Conservation (phyloP, 2,113 vertebrate genomes). For the Morone saxatilis region DNA sequence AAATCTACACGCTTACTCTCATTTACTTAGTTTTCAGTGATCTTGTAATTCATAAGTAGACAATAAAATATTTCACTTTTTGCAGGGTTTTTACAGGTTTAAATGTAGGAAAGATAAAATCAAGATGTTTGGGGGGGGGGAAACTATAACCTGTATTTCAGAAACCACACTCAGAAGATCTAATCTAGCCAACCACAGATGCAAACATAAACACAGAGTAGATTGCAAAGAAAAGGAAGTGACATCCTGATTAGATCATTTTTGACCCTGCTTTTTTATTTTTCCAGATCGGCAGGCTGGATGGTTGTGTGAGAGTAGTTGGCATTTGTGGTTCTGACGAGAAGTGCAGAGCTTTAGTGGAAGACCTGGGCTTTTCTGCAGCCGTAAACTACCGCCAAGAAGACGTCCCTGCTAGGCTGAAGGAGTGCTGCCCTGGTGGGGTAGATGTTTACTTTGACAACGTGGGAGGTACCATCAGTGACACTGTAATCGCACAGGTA, state of each 20-base stretch:
- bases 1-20: not conserved
- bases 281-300: constrained; percentile 89
- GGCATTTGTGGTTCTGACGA: constrained; percentile 94
- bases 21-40: not conserved
- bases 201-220: not conserved
- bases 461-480: constrained; percentile 93
- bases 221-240: not conserved
- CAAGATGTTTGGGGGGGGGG: not conserved
- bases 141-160: not conserved
- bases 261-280: not conserved
- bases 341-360: constrained; percentile 90
- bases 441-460: constrained; percentile 98
- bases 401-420: constrained; percentile 84
- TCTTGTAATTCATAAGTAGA: too few relatives aligned
- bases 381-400: constrained; percentile 92
- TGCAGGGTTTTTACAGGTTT: not conserved
- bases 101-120: not conserved
- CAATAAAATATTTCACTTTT: too few relatives aligned
- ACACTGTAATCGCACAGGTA: constrained; percentile 88
- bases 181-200: not conserved
- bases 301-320: constrained; percentile 92
- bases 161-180: not conserved
- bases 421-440: constrained; percentile 88
- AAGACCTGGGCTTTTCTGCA: constrained; percentile 90
- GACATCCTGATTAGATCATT: not conserved